Conservation (phyloP, 1,140 invertebrate genomes). For the Habropoda laboriosa region DNA sequence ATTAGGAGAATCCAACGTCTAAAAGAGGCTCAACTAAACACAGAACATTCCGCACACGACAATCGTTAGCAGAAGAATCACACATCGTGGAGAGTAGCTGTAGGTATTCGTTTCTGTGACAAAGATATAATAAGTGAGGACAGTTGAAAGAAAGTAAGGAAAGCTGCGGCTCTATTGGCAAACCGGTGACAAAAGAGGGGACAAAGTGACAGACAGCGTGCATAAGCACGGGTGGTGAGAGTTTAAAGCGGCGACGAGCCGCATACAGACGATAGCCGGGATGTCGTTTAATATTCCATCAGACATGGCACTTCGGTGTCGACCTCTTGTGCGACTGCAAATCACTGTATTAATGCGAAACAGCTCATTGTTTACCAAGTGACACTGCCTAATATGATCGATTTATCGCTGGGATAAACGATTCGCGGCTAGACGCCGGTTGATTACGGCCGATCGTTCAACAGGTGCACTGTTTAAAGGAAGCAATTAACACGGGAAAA, state of each 20-base stretch:
- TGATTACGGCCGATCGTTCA: neutral
- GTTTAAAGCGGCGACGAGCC: slow-evolving; percentile 19
- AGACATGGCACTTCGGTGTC: slow-evolving; percentile 45
- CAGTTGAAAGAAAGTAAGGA: neutral
- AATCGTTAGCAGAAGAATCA: too few relatives aligned
- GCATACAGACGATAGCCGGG: neutral
- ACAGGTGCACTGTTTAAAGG: neutral
- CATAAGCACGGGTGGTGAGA: neutral
- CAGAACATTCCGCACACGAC: too few relatives aligned
- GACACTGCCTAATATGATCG: slow-evolving; percentile 46
- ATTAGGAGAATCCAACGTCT: too few relatives aligned
- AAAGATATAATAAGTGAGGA: too few relatives aligned
- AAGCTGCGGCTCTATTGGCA: neutral
- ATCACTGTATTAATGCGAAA: slow-evolving; percentile 66
- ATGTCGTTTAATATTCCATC: slow-evolving; percentile 66
- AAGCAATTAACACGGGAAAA: too few relatives aligned
- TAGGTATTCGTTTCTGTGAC: too few relatives aligned
- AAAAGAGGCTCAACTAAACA: too few relatives aligned
- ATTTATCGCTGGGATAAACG: slow-evolving; percentile 38
- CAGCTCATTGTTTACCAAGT: slow-evolving; percentile 64
- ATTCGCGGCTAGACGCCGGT: neutral
- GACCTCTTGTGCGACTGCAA: slow-evolving; percentile 61
- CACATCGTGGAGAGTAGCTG: too few relatives aligned
- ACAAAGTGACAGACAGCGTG: neutral
- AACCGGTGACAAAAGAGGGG: neutral